phyloP scores from a whole-genome alignment of 1,140 invertebrate genomes.

The Anagrus nilaparvatae region DNA sequence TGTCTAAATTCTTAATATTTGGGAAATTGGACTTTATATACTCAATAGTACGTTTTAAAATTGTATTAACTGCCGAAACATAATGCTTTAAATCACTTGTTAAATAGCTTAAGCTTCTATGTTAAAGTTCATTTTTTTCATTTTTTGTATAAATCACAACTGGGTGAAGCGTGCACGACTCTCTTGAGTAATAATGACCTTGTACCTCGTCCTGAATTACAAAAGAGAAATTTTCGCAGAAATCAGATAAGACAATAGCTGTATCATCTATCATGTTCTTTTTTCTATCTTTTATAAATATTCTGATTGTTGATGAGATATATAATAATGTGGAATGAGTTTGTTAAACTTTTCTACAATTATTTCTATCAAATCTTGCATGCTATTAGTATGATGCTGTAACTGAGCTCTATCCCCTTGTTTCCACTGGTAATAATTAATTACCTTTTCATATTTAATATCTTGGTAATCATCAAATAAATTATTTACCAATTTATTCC shows the following conservation, averaged over 20 bases:
- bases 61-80: slow-evolving; percentile 19
- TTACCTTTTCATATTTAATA: slow-evolving; percentile 10
- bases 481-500: slow-evolving; percentile 8
- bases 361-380: slow-evolving; percentile 15
- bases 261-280: slow-evolving; percentile 11
- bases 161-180: slow-evolving; percentile 22
- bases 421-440: slow-evolving; percentile 15
- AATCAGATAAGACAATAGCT: slow-evolving; percentile 20
- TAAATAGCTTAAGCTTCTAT: slow-evolving; percentile 16
- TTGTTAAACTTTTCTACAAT: slow-evolving; percentile 15
- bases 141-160: slow-evolving; percentile 19
- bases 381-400: slow-evolving; percentile 9
- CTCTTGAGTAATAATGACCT: slow-evolving; percentile 24
- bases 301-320: slow-evolving; percentile 17
- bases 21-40: slow-evolving; percentile 18
- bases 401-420: slow-evolving; percentile 14
- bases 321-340: too few relatives aligned
- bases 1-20: slow-evolving; percentile 21
- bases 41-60: slow-evolving; percentile 14
- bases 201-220: slow-evolving; percentile 26
- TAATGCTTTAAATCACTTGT: slow-evolving; percentile 20
- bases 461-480: background rate
- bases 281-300: slow-evolving; percentile 16
- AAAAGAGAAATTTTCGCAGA: slow-evolving; percentile 29
- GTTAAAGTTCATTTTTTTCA: slow-evolving; percentile 8